Base-by-base conservation (phyloP, 2,113 vertebrate species). In the Girardinichthys multiradiatus region DNA sequence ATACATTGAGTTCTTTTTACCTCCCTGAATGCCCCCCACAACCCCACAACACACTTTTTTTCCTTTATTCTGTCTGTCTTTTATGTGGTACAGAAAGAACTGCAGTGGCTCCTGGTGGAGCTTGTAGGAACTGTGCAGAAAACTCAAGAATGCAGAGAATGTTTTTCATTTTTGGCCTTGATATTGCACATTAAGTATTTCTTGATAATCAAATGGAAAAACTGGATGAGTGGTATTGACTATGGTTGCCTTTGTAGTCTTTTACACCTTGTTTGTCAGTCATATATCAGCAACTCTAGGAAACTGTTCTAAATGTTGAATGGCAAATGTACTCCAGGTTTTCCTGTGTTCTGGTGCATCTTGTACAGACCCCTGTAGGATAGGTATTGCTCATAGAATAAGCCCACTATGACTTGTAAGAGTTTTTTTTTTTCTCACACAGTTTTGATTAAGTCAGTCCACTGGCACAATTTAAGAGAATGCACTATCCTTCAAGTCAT, bases 31-130 rank as follows among this genome's bases (percentile, higher is more conserved):
- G 66, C 72, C 74, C 76, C 65, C 73, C 37, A n/a, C 39, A 51
- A 68, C 63, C 21, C 61, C 33, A 21, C 24, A 14, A 60, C 35
- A 28, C 35, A 10, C 31, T 64, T 42, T 64, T 37, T 27, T 54
- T 54, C 76, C 42, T 61, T 28, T 11, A 30, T 42, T 66, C 62
- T 29, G 19, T 62, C 42, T 79, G 62, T 42, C 69, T 5, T 45
- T 27, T 68, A 28, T 35, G 1, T 0, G 1, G 70, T 59, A 63
- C 51, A 42, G 26, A 58, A 80, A 71, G 90, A 89, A 71, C 88
- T 89, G 64, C 75, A 91, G 87, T 88, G 89, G 79, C 90, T 86
- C 89, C 90, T 87, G 72, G 83, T 91, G 92, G 90, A 79, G 57
- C 67, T 61, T 12, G 2, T 54, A 28, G 48, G 87, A 76, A 89